Base-by-base conservation (phyloP, 2,888 invertebrate genomes). In the Psylliodes chrysocephalus region DNA sequence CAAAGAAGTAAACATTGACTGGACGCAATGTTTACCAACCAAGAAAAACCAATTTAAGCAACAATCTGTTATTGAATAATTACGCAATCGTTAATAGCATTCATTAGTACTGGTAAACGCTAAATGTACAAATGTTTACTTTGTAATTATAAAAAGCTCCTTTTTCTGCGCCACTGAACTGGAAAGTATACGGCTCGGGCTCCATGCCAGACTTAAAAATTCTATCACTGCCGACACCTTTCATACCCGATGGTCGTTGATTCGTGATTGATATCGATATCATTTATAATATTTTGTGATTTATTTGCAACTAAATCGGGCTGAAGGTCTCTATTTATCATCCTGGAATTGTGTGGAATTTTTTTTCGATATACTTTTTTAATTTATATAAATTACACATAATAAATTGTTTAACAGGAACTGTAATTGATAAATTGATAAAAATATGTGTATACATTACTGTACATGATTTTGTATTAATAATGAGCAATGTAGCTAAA, bases 121-220 rank as follows among this genome's bases (percentile, higher is more conserved):
- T 55, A 57, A 47, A 47, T 35, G 35, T 47, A 46, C 46, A 46
- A 46, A 46, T 46, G 46, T 46, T 57, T 35, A 57, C 57, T 47
- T 19, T 57, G 35, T 38, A 47, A 57, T 57, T 57, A 56, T 33
- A 33, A 47, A 15, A 35, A 35, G 44, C 19, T 8, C 46, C 57
- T 57, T 57, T 57, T 57, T 47, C 57, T 57, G 57, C 57, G 57
- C 57, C 57, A 35, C 47, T 57, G 57, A 47, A 38, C 57, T 57
- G 57, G 57, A 57, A 57, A 46, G 35, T 5, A 5, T n/a, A 14
- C 46, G 1, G 3, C 17, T 46, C 10, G n/a, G 3, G 7, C n/a
- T 10, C 25, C 19, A 25, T 22, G 22, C 25, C 19, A 25, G 22
- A 46, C 46, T 22, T 19, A 12, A 46, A 46, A 22, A 46, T 25